A percentile compares a stretch with the other conserved stretches of the same genome.
These are phyloP conservation scores for Sarcophaga variegata DNA, from an alignment of 2,888 invertebrate species.

Conservation along the genomic window DNA sequence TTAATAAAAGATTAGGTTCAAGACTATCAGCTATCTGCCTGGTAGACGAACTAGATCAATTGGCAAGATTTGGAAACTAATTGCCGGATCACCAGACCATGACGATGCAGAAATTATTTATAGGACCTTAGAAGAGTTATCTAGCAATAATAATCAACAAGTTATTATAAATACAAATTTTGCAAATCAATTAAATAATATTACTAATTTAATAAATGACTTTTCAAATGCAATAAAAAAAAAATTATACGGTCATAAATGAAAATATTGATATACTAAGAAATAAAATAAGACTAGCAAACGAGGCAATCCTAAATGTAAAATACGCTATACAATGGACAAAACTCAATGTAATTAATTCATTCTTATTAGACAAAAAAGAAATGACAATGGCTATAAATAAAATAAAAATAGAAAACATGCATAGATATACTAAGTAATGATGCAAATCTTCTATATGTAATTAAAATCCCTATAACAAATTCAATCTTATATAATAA, in stretches of 20 bases:
- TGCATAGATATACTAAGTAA: constrained; percentile 1
- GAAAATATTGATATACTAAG: constrained; percentile 7
- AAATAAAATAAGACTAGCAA: constrained; percentile 26
- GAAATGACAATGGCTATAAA: constrained; percentile 6
- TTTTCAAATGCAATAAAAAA: not conserved
- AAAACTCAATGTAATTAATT: constrained; percentile 11
- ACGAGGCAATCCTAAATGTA: constrained; percentile 14
- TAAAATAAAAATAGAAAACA: not conserved
- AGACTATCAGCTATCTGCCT: not conserved
- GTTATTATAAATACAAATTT: constrained; percentile 10
- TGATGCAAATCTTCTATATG: not conserved
- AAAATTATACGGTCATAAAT: not conserved
- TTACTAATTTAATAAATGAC: not conserved
- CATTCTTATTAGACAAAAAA: constrained; percentile 8
- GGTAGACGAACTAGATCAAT: not conserved
- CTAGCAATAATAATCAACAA: constrained; percentile 3
- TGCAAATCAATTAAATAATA: not conserved
- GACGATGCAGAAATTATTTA: constrained; percentile 21
- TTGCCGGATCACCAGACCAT: constrained; percentile 25
- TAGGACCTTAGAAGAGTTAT: constrained; percentile 1
- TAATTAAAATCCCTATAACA: constrained; percentile 14
- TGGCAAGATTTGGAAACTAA: constrained; percentile 1
- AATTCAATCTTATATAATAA: constrained; percentile 6
- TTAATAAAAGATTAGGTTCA: constrained; percentile 43
- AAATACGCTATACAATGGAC: constrained; percentile 33